Evolutionary conservation across 2,797 vertebrate species (phyloP), one percentile per base, ranked within the genome.

Genomic region (Gymnoscopelus microlampas): DNA sequence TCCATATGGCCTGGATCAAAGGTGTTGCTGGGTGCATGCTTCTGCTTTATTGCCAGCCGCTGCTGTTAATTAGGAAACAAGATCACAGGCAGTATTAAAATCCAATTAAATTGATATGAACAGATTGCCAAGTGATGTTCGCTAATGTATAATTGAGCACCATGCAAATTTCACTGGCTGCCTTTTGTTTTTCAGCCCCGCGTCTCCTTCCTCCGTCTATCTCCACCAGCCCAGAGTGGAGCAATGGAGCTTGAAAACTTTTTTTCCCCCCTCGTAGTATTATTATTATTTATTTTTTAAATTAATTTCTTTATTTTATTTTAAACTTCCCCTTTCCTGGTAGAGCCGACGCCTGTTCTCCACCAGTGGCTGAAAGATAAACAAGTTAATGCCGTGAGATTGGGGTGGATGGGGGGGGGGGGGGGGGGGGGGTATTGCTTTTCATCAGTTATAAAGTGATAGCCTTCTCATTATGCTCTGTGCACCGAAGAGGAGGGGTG

Each of bases 41-140:
- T 97, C 96, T 96, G 95, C 96, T 97, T 98, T 98, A 98, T 97
- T 97, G 97, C 96, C 96, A 98, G 96, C 95, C 97, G 95, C 96
- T 96, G 96, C 96, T 98, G 97, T 98, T 98, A 98, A 98, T 98
- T 98, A 97, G 96, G 96, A 97, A 98, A 98, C 97, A 98, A 97
- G 97, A 98, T 98, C 97, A 98, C 95, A 98, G 96, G 97, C 96
- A 98, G 95, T 97, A 98, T 98, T 98, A 98, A 98, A 98, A 98
- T 98, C 97, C 97, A 98, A 98, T 98, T 98, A 98, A 98, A 98
- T 96, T 97, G 97, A 98, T 98, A 98, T 97, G 96, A 98, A 97
- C 96, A 98, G 96, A 98, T 98, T 98, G 97, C 96, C 96, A 96
- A 97, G 96, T 96, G 96, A 97, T 97, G 96, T 97, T 96, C 96